phyloP scores from a whole-genome alignment of 2,797 vertebrate species.

The Percopsis omiscomaycus region DNA sequence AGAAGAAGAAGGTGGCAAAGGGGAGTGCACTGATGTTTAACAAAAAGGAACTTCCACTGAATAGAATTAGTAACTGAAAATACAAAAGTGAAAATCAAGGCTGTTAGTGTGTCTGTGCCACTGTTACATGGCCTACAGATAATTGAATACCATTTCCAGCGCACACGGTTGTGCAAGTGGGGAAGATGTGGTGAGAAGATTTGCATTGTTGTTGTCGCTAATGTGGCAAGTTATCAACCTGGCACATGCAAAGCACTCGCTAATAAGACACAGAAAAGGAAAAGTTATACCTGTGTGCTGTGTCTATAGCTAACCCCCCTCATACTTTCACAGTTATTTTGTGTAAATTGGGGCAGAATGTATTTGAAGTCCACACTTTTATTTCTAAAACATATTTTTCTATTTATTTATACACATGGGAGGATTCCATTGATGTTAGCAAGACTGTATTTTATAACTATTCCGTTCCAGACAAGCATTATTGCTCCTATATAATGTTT shows the following conservation, averaged over 20 bases:
- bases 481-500: constrained; percentile 7
- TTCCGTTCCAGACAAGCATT: neutral
- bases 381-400: neutral
- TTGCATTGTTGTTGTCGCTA: constrained; percentile 53
- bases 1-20: constrained; percentile 63
- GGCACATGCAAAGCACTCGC: constrained; percentile 20
- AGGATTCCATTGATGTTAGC: no score
- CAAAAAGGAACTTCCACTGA: constrained; percentile 63
- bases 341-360: neutral
- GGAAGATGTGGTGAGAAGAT: constrained; percentile 57
- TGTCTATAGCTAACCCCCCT: neutral
- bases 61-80: constrained; percentile 69
- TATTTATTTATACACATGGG: no score
- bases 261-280: constrained; percentile 26
- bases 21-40: constrained; percentile 59
- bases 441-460: no score
- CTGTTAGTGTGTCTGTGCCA: constrained; percentile 31
- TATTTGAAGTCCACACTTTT: neutral
- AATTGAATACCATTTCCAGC: constrained; percentile 54
- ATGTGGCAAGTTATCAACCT: constrained; percentile 43
- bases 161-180: constrained; percentile 64
- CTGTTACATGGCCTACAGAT: constrained; percentile 39
- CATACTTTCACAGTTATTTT: neutral
- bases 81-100: constrained; percentile 44
- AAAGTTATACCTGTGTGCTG: neutral